These are phyloP conservation scores for Aphelinus certus DNA, from an alignment of 1,140 invertebrate genomes.

Conservation along the genomic window DNA sequence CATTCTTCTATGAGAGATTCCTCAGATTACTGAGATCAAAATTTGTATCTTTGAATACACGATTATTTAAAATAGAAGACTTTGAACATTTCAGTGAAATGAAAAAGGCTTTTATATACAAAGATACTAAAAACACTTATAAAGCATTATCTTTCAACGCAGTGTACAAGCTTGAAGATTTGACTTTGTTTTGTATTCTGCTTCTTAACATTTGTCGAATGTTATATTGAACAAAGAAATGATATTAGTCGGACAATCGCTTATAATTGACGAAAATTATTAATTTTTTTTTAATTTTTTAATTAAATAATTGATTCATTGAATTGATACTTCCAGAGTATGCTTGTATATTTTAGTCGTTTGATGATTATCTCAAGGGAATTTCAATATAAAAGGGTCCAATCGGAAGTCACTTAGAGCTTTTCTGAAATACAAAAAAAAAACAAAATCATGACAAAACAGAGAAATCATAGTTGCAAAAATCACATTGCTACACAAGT, in stretches of 20 bases:
- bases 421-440: conserved; percentile 4
- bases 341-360: neutral
- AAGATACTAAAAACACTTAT: no score
- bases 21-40: no score
- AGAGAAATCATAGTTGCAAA: neutral
- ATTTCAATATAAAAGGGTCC: conserved; percentile 19
- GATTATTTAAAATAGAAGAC: no score
- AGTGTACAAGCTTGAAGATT: no score
- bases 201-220: no score
- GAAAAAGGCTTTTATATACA: no score
- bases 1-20: no score
- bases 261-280: neutral
- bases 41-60: no score
- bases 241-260: neutral
- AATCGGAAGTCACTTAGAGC: conserved; percentile 18
- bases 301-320: conserved; percentile 1
- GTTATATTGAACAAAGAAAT: no score
- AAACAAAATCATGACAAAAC: neutral
- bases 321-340: neutral
- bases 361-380: conserved; percentile 7
- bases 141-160: no score
- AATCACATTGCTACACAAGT: neutral
- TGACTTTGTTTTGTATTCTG: no score
- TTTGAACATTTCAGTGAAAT: no score
- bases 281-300: neutral